Conservation (phyloP, 2,113 vertebrate genomes). For the Oncorhynchus masou region DNA sequence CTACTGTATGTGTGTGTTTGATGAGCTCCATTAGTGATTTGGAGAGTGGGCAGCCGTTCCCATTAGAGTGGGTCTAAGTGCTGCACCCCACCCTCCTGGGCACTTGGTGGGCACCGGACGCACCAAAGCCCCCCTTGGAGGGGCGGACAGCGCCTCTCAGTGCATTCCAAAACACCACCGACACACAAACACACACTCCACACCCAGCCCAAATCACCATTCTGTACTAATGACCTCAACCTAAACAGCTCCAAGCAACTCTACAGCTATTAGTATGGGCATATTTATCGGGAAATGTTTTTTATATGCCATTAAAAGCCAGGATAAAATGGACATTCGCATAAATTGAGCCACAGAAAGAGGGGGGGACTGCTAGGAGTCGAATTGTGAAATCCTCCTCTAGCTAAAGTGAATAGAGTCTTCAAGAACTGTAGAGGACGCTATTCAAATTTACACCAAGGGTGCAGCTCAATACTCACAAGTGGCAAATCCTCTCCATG, state of each 20-base stretch:
- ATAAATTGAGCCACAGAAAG: slow-evolving; percentile 45
- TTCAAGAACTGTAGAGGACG: too few species aligned
- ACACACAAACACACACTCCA: slow-evolving; percentile 2
- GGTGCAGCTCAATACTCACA: too few species aligned
- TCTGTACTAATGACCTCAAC: slow-evolving; percentile 54
- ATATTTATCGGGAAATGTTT: slow-evolving; percentile 52
- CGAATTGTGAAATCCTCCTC: background rate
- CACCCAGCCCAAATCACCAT: slow-evolving; percentile 49
- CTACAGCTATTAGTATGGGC: slow-evolving; percentile 53
- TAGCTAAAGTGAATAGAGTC: too few species aligned
- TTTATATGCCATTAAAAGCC: slow-evolving; percentile 54
- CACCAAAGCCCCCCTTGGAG: slow-evolving; percentile 50
- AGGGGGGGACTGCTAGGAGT: background rate
- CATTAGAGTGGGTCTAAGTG: slow-evolving; percentile 58
- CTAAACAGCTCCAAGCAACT: slow-evolving; percentile 54
- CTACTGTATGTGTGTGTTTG: slow-evolving; percentile 15
- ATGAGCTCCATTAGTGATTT: slow-evolving; percentile 57
- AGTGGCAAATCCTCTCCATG: too few species aligned
- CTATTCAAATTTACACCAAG: too few species aligned
- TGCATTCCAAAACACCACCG: slow-evolving; percentile 43
- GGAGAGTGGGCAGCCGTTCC: slow-evolving; percentile 52
- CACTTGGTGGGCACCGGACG: slow-evolving; percentile 44
- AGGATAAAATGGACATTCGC: slow-evolving; percentile 55
- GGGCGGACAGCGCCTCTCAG: slow-evolving; percentile 55
- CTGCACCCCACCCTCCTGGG: slow-evolving; percentile 43